Evolutionary conservation across 1,140 invertebrate genomes (phyloP), one percentile per base, ranked within the genome.

Genomic region (Sminthurides bifidus): DNA sequence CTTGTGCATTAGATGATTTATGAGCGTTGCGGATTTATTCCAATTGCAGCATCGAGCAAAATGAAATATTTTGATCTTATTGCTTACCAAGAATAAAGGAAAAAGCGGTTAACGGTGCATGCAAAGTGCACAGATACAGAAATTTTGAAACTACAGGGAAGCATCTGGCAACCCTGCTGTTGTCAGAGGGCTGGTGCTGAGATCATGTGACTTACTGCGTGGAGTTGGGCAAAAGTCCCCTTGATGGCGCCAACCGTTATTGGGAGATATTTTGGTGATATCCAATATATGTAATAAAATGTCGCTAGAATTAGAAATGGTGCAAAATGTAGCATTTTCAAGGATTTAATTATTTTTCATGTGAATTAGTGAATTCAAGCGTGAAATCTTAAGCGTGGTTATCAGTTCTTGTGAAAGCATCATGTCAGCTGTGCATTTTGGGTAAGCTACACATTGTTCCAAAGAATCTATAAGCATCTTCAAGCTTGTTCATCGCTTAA

Each of bases 221-320:
- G 19, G 15, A 15, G n/a, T 6, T 15, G 19, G n/a, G 4, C 37
- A 8, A 35, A 31, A n/a, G 15, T 6, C 31, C 26, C 15, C n/a
- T 75, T 74, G 73, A 76, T 77, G 76, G 76, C 76, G 75, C 75
- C 76, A 77, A 77, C 74, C 68, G 70, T 69, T 69, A 69, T 68
- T 71, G 69, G 69, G 64, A 68, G 68, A 67, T 68, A 71, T 71
- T 68, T 68, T 72, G 70, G 70, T 68, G 69, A 43, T 17, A 43
- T 43, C 24, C 15, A n/a, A n/a, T n/a, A n/a, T n/a, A n/a, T n/a
- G n/a, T n/a, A n/a, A n/a, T n/a, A 43, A 70, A 73, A 70, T 68
- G 48, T 51, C 48, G 26, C 48, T 51, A 51, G 27, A 51, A 51
- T 15, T 33, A 31, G 26, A 19, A 23, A 15, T 17, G 24, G 24